phyloP scores from a whole-genome alignment of 1,140 invertebrate species.

The Mya arenaria region DNA sequence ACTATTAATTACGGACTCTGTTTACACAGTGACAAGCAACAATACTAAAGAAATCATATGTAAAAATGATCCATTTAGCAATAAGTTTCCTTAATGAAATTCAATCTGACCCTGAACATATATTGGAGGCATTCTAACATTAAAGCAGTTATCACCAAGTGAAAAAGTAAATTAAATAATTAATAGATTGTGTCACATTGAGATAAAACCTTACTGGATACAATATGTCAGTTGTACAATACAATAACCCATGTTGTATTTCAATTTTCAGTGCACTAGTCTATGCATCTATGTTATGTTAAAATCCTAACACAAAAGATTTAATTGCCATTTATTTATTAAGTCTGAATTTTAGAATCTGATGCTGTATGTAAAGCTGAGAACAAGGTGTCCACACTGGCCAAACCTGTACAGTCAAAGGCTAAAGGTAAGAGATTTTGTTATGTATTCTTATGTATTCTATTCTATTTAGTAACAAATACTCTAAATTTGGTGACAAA shows the following conservation, averaged over 20 bases:
- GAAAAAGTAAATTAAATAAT: constrained; percentile 31
- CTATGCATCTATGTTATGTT: constrained; percentile 35
- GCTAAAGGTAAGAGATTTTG: constrained; percentile 30
- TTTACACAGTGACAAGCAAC: constrained; percentile 23
- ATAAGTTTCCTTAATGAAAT: constrained; percentile 35
- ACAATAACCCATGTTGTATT: constrained; percentile 33
- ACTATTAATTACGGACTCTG: constrained; percentile 31
- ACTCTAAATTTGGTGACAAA: constrained; percentile 25
- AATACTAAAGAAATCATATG: constrained; percentile 36
- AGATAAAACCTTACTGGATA: constrained; percentile 37
- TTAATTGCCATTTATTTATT: constrained; percentile 34
- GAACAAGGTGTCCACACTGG: constrained; percentile 29
- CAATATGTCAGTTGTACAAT: constrained; percentile 35
- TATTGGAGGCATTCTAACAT: constrained; percentile 35
- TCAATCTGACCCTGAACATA: constrained; percentile 32
- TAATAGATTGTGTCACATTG: constrained; percentile 27
- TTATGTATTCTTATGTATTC: constrained; percentile 32
- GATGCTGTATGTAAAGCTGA: constrained; percentile 34
- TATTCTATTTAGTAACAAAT: background rate
- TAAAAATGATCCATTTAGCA: constrained; percentile 38
- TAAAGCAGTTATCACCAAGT: constrained; percentile 34
- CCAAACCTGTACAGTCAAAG: constrained; percentile 34
- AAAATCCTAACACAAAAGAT: constrained; percentile 30
- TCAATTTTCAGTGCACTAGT: constrained; percentile 37
- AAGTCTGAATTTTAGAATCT: constrained; percentile 36